Conservation (phyloP, 2,113 vertebrate genomes). For the Tragelaphus strepsiceros region DNA sequence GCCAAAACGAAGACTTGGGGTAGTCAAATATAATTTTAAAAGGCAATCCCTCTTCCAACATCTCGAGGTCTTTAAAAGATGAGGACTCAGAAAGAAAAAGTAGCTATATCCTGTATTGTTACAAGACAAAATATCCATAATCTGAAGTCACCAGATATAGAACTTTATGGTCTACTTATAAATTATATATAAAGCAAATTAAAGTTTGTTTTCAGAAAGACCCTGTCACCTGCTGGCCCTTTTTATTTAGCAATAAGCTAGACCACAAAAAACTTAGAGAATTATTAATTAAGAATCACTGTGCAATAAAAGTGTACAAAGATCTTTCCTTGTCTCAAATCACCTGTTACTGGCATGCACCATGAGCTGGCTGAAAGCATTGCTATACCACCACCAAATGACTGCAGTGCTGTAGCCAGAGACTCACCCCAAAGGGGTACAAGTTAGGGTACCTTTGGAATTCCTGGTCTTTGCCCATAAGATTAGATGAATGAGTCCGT, state of each 20-base stretch:
- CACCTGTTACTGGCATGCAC: not conserved
- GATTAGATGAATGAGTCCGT: not conserved
- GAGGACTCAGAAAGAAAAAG: not conserved
- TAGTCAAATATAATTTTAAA: not conserved
- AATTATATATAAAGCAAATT: not conserved
- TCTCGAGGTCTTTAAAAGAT: not conserved
- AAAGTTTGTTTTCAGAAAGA: not conserved
- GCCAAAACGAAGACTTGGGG: not conserved
- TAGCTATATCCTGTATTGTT: not conserved
- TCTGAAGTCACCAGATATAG: not conserved
- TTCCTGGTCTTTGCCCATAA: not conserved
- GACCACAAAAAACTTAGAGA: not conserved
- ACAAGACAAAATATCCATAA: not conserved
- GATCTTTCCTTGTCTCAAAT: not conserved
- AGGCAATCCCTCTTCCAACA: not conserved
- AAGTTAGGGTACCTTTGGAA: not conserved
- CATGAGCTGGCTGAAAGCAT: not conserved
- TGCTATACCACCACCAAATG: not conserved
- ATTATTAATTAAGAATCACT: not conserved
- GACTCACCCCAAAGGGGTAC: not conserved
- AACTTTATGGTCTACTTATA: not conserved
- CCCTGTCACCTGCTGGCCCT: not conserved
- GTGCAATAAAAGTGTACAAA: conserved; percentile 10
- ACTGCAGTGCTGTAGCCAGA: not conserved
- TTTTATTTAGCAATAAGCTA: not conserved